Base-by-base conservation (phyloP, 2,113 vertebrate species). In the Tachysurus vachellii region DNA sequence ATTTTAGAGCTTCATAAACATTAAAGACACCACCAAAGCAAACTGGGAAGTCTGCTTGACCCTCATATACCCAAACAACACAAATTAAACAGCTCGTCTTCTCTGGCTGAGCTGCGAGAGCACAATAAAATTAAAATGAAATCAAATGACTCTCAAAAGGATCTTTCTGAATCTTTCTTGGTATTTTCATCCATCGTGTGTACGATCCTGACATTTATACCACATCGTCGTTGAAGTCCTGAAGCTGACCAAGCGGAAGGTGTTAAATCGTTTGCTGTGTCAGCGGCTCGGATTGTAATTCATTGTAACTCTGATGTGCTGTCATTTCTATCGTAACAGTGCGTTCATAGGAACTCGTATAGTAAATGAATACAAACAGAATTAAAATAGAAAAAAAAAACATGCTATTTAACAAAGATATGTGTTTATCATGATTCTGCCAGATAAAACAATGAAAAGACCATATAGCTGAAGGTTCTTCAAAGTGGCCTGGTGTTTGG, bases 381-480 rank as follows among this genome's bases (percentile, higher is more conserved):
- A 31, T 64, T n/a, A 13, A 66, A 66, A 28, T 23, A 66, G n/a
- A 28, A 28, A n/a, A 68, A 31, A 36, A 36, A 1, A 68, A 68
- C 16, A 19, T 16, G 17, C 68, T 42, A 71, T 71, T 50, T 75
- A 75, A n/a, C 1, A 42, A 47, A 42, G 5, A 36, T 36, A 36
- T 36, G 36, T 84, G 91, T 93, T 91, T 71, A 92, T 94, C 92
- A 90, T 91, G 91, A 93, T 89, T 92, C 85, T 85, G 88, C 80
- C 80, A 31, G 84, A n/a, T 81, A 44, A 81, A 80, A 14, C 31
- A 59, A 57, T 5, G 19, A 80, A 79, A 88, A 17, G 17, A 80
- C 86, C 80, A 50, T 83, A 68, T 31, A 73, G 36, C 80, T 85
- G 66, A 75, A 89, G 36, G 76, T 87, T 56, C 86, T 84, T 88